Evolutionary conservation across 2,888 invertebrate species (phyloP).

Genomic region (Artemia sp.): DNA sequence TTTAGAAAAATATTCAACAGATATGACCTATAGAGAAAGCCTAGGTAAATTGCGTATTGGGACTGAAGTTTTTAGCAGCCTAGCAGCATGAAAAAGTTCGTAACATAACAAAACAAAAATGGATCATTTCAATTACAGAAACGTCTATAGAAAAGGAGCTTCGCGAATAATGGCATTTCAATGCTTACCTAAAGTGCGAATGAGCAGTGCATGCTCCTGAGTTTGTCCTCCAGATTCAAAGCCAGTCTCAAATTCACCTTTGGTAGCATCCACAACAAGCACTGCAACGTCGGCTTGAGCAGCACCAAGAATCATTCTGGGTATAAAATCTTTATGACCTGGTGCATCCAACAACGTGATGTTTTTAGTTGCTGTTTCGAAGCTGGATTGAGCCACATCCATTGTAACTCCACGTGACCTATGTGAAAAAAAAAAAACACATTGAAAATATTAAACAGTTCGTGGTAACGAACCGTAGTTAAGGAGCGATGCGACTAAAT

Average conservation of each 20-base stretch:
- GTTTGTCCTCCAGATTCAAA: slow-evolving; percentile 97
- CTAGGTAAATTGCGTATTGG: no score
- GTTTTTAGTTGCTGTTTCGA: slow-evolving; percentile 65
- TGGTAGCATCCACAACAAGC: slow-evolving; percentile 77
- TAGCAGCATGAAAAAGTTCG: no score
- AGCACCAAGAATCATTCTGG: slow-evolving; percentile 97
- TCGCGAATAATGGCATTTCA: neutral
- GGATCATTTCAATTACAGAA: no score
- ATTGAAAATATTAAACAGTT: neutral
- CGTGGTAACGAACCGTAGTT: no score
- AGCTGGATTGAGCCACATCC: slow-evolving; percentile 85
- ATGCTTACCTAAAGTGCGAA: slow-evolving; percentile 48
- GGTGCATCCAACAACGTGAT: slow-evolving; percentile 87
- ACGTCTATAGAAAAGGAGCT: no score
- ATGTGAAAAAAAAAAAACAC: slow-evolving; percentile 19
- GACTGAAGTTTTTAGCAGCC: no score
- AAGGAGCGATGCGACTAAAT: no score
- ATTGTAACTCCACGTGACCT: slow-evolving; percentile 91
- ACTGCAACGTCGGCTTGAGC: slow-evolving; percentile 95
- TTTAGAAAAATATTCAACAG: no score
- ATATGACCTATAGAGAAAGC: no score
- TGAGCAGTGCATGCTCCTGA: slow-evolving; percentile 85
- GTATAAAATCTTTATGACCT: slow-evolving; percentile 97
- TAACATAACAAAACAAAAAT: no score
- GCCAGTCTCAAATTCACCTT: slow-evolving; percentile 97